Conservation (phyloP, 2,113 vertebrate species). For the Mus spicilegus region DNA sequence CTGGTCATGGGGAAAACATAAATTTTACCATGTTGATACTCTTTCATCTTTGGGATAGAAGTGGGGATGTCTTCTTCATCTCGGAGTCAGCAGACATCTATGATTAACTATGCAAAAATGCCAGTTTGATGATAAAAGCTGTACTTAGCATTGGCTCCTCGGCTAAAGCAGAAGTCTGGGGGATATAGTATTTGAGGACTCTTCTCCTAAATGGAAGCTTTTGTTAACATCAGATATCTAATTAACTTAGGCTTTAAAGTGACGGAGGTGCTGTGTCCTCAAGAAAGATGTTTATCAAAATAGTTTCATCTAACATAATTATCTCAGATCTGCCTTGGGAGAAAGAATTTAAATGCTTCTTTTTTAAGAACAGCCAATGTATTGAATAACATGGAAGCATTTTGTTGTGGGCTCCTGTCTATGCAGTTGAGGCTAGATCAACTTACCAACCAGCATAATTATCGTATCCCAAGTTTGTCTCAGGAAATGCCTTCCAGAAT, state of each 20-base stretch:
- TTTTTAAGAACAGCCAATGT: slow-evolving; percentile 68
- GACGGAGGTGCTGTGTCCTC: slow-evolving; percentile 70
- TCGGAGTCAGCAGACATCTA: slow-evolving; percentile 74
- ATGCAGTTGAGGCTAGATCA: slow-evolving; percentile 66
- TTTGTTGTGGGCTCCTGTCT: slow-evolving; percentile 70
- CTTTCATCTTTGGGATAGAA: slow-evolving; percentile 66
- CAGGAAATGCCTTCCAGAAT: slow-evolving; percentile 76
- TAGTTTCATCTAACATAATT: slow-evolving; percentile 70
- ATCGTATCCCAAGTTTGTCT: slow-evolving; percentile 65
- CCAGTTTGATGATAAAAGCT: slow-evolving; percentile 79
- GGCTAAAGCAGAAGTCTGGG: slow-evolving; percentile 71
- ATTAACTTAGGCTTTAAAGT: slow-evolving; percentile 78
- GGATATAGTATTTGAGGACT: slow-evolving; percentile 61
- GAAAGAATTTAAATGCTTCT: slow-evolving; percentile 65
- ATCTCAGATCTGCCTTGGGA: slow-evolving; percentile 53
- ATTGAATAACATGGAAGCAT: slow-evolving; percentile 56
- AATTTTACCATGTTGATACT: slow-evolving; percentile 20
- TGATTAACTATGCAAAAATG: slow-evolving; percentile 79
- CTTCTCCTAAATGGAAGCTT: slow-evolving; percentile 80
- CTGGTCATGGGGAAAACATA: slow-evolving; percentile 5
- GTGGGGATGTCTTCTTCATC: slow-evolving; percentile 57
- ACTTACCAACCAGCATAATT: slow-evolving; percentile 70
- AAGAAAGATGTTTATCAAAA: slow-evolving; percentile 77
- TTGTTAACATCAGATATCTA: slow-evolving; percentile 81
- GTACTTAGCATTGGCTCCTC: slow-evolving; percentile 76